These are phyloP conservation scores for Paraescarpia echinospica DNA, from an alignment of 1,140 invertebrate genomes.

Conservation along the genomic window DNA sequence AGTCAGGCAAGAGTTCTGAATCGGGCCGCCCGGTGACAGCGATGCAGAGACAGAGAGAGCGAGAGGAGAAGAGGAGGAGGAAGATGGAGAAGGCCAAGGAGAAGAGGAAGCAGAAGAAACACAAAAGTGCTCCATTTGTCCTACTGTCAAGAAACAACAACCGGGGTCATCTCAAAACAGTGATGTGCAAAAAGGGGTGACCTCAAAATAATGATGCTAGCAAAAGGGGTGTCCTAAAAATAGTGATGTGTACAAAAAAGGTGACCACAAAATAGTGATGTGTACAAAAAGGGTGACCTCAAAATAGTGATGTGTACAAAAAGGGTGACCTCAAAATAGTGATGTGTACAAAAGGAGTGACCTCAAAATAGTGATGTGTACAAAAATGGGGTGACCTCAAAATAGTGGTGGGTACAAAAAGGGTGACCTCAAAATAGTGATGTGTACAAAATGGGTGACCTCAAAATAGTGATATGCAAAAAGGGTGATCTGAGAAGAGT, in stretches of 20 bases:
- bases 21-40: slow-evolving; percentile 27
- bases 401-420: not conserved
- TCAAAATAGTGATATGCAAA: not conserved
- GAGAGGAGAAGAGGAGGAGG: slow-evolving; percentile 52
- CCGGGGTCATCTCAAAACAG: not conserved
- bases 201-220: not conserved
- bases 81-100: slow-evolving; percentile 50
- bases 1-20: slow-evolving; percentile 1
- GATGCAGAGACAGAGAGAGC: slow-evolving; percentile 49
- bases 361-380: too few relatives aligned
- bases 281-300: too few relatives aligned
- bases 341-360: not conserved
- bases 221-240: not conserved
- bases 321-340: not conserved
- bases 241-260: not conserved
- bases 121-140: slow-evolving; percentile 20
- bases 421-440: not conserved
- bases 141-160: not conserved
- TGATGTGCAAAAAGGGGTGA: not conserved
- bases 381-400: not conserved
- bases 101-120: slow-evolving; percentile 42
- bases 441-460: not conserved
- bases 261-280: too few relatives aligned
- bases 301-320: not conserved
- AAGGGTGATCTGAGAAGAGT: not conserved